Base-by-base conservation (phyloP, 2,888 invertebrate genomes). In the Athetis lepigone region DNA sequence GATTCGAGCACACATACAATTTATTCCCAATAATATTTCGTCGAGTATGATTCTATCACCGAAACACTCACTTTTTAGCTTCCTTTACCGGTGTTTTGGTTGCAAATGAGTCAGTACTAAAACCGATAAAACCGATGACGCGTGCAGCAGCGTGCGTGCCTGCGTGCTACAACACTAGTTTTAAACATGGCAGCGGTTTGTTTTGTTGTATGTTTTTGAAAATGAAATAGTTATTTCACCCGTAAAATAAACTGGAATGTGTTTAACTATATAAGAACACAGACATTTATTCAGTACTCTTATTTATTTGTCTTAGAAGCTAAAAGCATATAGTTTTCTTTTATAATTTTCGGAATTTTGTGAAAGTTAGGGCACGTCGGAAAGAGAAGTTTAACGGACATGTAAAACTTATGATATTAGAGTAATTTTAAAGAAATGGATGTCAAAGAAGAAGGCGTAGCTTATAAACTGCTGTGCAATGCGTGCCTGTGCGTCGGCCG, bases 401-500 rank as follows among this genome's bases (percentile, higher is more conserved):
- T 21, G 42, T 52, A 54, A 11, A 3, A 42, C n/a, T n/a, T n/a
- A n/a, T n/a, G 43, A 19, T 42, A 57, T 16, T n/a, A 4, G 9
- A 11, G 11, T 29, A 29, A 36, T 27, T 29, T 43, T 8, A 13
- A 85, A 71, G 29, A 29, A 60, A 90, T 89, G 88, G 87, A 89
- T 5, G 60, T 70, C 1, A 81, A 81, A 55, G 85, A 85, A 69
- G 81, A 84, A 33, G 70, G 81, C 36, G 45, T 84, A 18, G 65
- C 80, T 0, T 77, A 82, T 36, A 89, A 88, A 79, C 42, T 89
- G 29, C 73, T 94, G 4, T 94, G 94, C 68, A 89, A 87, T 79
- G 86, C 90, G 2, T 94, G 94, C 73, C 75, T 94, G 4, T 91
- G 92, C 66, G 87, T 92, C 7, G 92, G 88, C 1, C 83, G 89